A percentile compares a stretch with the other conserved stretches of the same genome.
These are phyloP conservation scores for Nannobrachium achirus DNA, from an alignment of 2,113 vertebrate genomes.

Conservation along the genomic window DNA sequence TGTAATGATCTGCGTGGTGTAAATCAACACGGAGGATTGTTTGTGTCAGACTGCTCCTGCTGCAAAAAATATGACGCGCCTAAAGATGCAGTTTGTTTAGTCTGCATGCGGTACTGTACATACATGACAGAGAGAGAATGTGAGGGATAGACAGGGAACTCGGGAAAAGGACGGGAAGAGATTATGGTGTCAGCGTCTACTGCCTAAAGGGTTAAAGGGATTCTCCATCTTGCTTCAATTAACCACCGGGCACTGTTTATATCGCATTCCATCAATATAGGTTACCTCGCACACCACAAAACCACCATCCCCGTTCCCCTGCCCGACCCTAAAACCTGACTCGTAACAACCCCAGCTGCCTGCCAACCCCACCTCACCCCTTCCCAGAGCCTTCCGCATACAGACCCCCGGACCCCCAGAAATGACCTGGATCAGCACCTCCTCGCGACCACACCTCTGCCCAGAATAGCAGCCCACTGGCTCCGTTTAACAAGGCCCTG, in stretches of 20 bases:
- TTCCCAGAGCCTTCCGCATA: constrained; percentile 30
- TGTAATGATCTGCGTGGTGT: constrained; percentile 54
- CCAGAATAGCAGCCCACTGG: constrained; percentile 51
- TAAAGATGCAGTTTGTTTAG: constrained; percentile 62
- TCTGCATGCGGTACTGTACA: too few species aligned
- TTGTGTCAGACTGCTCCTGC: constrained; percentile 37
- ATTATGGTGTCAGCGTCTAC: constrained; percentile 39
- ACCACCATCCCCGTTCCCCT: constrained; percentile 37
- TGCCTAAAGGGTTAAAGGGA: constrained; percentile 63
- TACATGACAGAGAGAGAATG: too few species aligned
- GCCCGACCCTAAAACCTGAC: constrained; percentile 39
- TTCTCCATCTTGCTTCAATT: constrained; percentile 76
- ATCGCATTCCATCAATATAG: constrained; percentile 55
- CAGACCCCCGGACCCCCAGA: constrained; percentile 17
- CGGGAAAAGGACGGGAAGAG: constrained; percentile 26
- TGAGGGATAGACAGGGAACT: too few species aligned
- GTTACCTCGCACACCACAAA: constrained; percentile 51
- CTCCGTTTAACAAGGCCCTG: constrained; percentile 36
- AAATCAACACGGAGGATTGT: constrained; percentile 47
- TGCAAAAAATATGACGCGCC: constrained; percentile 40
- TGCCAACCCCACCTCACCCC: constrained; percentile 43
- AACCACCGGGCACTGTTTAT: constrained; percentile 61
- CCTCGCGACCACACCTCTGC: constrained; percentile 52
- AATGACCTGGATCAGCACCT: constrained; percentile 58
- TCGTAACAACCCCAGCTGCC: constrained; percentile 19